A percentile compares a stretch with the other conserved stretches of the same genome.
These are phyloP conservation scores for Siphamia tubifer DNA, from an alignment of 2,113 vertebrate genomes.

Conservation along the genomic window DNA sequence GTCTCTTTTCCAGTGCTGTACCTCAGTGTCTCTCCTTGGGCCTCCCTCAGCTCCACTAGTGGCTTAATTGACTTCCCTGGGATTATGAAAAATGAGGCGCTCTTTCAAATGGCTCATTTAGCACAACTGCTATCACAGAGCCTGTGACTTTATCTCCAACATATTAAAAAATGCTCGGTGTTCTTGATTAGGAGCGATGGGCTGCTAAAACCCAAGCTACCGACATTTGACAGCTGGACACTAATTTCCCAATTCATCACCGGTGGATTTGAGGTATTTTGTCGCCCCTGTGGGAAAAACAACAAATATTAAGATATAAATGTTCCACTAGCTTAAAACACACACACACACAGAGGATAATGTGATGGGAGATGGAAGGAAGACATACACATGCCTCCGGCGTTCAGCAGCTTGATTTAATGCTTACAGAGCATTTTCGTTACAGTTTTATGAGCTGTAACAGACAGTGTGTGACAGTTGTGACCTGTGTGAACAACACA, in stretches of 20 bases:
- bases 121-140: constrained; percentile 35
- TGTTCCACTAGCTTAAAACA: not conserved
- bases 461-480: not conserved
- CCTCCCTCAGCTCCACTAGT: constrained; percentile 24
- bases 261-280: constrained; percentile 38
- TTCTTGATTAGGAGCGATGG: constrained; percentile 66
- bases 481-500: not conserved
- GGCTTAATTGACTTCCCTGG: constrained; percentile 64
- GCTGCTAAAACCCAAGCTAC: constrained; percentile 26
- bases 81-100: constrained; percentile 70
- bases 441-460: constrained; percentile 10
- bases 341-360: too few relatives aligned
- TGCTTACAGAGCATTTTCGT: not conserved
- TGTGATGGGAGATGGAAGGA: not conserved
- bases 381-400: not conserved
- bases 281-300: constrained; percentile 20
- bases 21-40: constrained; percentile 49
- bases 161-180: constrained; percentile 52
- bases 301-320: constrained; percentile 35
- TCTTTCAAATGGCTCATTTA: constrained; percentile 69
- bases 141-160: constrained; percentile 61
- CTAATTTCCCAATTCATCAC: constrained; percentile 66
- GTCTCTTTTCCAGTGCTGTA: constrained; percentile 8
- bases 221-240: constrained; percentile 39
- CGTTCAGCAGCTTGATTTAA: not conserved